These are phyloP conservation scores for Eristalis intricaria DNA, from an alignment of 2,888 invertebrate genomes.

Conservation along the genomic window DNA sequence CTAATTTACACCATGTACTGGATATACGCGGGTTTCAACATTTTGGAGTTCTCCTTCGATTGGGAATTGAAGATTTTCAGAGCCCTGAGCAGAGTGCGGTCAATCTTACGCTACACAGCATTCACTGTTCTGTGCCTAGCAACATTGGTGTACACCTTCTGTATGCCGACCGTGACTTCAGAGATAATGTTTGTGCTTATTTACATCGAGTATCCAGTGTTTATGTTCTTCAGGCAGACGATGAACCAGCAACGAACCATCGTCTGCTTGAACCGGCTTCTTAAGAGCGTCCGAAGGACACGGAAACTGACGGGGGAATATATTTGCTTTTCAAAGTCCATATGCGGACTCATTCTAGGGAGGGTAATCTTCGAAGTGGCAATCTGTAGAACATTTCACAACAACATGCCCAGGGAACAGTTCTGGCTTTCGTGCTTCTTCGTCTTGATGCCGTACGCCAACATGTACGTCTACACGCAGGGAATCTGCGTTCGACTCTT, in stretches of 20 bases:
- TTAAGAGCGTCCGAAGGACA: neutral
- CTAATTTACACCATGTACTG: neutral
- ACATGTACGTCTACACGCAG: neutral
- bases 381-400: neutral
- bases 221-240: neutral
- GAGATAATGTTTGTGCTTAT: neutral
- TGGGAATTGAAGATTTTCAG: neutral
- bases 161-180: neutral
- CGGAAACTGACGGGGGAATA: neutral
- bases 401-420: neutral
- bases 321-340: neutral
- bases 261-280: neutral
- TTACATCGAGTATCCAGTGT: neutral
- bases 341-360: neutral
- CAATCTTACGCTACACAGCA: neutral
- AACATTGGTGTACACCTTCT: neutral
- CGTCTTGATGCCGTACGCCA: neutral
- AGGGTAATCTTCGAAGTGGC: neutral
- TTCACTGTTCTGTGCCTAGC: neutral
- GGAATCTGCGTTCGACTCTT: neutral
- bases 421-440: neutral
- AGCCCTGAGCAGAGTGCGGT: neutral
- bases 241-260: neutral
- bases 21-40: neutral
- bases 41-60: neutral